A percentile compares a stretch with the other conserved stretches of the same genome.
phyloP scores from a whole-genome alignment of 2,797 vertebrate species.

The Thaleichthys pacificus region DNA sequence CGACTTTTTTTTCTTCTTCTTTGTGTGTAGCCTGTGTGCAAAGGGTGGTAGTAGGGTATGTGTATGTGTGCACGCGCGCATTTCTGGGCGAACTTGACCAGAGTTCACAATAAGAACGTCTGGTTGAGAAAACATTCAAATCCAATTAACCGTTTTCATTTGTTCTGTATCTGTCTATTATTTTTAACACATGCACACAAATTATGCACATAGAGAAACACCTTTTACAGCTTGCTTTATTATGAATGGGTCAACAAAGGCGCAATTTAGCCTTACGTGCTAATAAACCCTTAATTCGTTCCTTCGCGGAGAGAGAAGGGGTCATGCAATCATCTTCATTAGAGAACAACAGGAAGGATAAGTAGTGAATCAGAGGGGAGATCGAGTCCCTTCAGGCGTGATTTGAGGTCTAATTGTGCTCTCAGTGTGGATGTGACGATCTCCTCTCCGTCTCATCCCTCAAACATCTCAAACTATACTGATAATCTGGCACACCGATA shows the following conservation, averaged over 20 bases:
- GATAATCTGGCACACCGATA: too few species aligned
- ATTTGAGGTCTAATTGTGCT: too few species aligned
- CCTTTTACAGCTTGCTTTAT: constrained; percentile 50
- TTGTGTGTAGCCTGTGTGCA: constrained; percentile 19
- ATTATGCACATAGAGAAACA: constrained; percentile 23
- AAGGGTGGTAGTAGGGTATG: constrained; percentile 20
- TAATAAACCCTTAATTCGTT: background rate
- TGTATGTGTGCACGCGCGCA: constrained; percentile 5
- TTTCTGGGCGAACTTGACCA: too few species aligned
- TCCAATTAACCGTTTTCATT: constrained; percentile 20
- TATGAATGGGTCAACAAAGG: constrained; percentile 60
- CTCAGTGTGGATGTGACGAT: too few species aligned
- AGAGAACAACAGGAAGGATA: constrained; percentile 35
- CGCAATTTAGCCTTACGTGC: constrained; percentile 14
- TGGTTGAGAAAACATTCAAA: constrained; percentile 29
- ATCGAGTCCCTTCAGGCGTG: too few species aligned
- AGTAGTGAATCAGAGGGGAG: background rate
- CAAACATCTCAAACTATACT: too few species aligned
- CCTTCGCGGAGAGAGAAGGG: constrained; percentile 18
- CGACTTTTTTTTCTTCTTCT: background rate
- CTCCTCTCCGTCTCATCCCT: too few species aligned
- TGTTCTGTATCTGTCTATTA: background rate
- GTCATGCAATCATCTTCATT: constrained; percentile 14
- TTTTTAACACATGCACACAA: background rate
- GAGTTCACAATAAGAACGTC: background rate